A percentile compares a stretch with the other conserved stretches of the same genome.
Conservation (phyloP, 2,888 invertebrate genomes). For the Aspidiotus rigidus region DNA sequence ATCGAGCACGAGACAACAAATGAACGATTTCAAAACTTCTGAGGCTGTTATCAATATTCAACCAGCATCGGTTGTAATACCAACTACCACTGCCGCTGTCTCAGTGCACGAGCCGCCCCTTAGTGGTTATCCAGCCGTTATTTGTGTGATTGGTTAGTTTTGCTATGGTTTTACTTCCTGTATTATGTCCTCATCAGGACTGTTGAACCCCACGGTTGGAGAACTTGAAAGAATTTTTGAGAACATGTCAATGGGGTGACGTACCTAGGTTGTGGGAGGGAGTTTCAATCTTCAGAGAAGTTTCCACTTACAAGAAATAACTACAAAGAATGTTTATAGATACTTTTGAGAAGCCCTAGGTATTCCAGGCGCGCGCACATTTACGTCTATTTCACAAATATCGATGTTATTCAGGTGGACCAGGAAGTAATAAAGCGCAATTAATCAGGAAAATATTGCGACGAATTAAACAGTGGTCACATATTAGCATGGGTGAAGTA, state of each 20-base stretch:
- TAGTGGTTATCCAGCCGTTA: conserved; percentile 44
- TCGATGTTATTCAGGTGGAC: conserved; percentile 57
- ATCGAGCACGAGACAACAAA: conserved; percentile 36
- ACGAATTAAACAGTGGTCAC: conserved; percentile 63
- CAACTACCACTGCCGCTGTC: conserved; percentile 36
- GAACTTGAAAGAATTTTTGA: not conserved
- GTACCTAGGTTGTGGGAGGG: not conserved
- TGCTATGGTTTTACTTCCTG: not conserved
- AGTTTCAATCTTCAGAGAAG: not conserved
- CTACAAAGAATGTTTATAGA: not conserved
- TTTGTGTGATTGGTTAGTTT: conserved; percentile 48
- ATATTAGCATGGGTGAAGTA: conserved; percentile 68
- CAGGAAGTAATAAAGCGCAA: conserved; percentile 79
- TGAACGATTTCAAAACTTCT: conserved; percentile 7
- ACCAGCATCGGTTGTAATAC: conserved; percentile 22
- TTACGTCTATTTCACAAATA: conserved; percentile 5
- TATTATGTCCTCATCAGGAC: not conserved
- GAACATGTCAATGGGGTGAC: too few species aligned
- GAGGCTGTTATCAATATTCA: not conserved
- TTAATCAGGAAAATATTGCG: conserved; percentile 64
- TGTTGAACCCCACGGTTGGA: not conserved
- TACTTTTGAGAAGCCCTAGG: not conserved
- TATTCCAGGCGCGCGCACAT: not conserved
- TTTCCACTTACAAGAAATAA: not conserved
- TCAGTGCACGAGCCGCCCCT: conserved; percentile 40